Percentiles rank a stretch among this genome's conserved stretches.
Evolutionary conservation across 2,888 invertebrate species (phyloP).

Genomic region (Leucoptera coffeella): DNA sequence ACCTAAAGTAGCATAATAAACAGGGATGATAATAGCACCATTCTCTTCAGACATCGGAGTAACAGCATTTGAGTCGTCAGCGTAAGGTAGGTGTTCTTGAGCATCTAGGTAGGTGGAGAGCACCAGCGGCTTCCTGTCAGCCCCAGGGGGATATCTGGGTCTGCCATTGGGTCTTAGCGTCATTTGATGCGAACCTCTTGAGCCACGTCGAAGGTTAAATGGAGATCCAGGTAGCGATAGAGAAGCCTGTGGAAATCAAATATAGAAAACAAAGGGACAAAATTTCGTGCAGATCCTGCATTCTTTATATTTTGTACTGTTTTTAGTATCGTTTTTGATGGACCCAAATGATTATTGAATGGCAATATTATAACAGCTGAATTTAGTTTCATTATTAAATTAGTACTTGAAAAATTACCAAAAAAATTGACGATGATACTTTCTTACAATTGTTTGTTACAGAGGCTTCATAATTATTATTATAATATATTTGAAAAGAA

Average conservation of each 20-base stretch:
- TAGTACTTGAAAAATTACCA: too few relatives aligned
- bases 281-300: too few relatives aligned
- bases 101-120: slow-evolving; percentile 91
- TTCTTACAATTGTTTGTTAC: too few relatives aligned
- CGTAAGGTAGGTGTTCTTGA: slow-evolving; percentile 92
- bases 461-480: slow-evolving; percentile 31
- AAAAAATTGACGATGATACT: background rate
- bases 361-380: too few relatives aligned
- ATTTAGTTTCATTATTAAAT: too few relatives aligned
- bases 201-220: slow-evolving; percentile 86
- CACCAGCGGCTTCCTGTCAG: slow-evolving; percentile 89
- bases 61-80: slow-evolving; percentile 95
- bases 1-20: slow-evolving; percentile 83
- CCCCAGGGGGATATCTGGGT: slow-evolving; percentile 72
- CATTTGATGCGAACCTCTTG: slow-evolving; percentile 89
- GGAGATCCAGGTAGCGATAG: slow-evolving; percentile 96
- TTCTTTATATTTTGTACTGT: too few relatives aligned
- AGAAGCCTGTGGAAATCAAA: slow-evolving; percentile 67
- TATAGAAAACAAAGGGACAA: too few relatives aligned
- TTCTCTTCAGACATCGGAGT: slow-evolving; percentile 98
- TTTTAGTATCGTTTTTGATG: too few relatives aligned
- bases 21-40: slow-evolving; percentile 89
- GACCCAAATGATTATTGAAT: too few relatives aligned
- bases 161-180: slow-evolving; percentile 76
- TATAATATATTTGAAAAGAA: slow-evolving; percentile 12